Evolutionary conservation across 1,140 invertebrate species (phyloP).

Genomic region (Babylonia areolata): DNA sequence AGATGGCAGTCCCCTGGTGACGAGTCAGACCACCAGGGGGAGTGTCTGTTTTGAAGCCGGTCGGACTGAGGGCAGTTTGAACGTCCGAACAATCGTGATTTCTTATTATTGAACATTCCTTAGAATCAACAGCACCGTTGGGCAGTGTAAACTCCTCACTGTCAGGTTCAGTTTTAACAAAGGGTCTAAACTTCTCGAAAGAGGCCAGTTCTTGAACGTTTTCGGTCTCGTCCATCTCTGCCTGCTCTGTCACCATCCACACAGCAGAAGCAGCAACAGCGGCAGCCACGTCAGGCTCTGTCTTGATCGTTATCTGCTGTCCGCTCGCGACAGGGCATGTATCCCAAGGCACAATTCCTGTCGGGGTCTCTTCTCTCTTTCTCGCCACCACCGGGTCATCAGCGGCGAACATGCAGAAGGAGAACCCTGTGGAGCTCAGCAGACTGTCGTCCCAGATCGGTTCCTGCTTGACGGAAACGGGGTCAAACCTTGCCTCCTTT

Average conservation of each 20-base stretch:
- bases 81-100: no score
- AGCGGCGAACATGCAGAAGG: background rate
- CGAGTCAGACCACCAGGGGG: no score
- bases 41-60: no score
- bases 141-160: background rate
- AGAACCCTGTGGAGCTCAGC: background rate
- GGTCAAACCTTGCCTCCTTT: no score
- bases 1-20: no score
- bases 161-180: background rate
- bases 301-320: background rate
- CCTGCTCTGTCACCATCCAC: background rate
- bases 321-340: background rate
- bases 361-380: background rate
- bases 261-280: background rate
- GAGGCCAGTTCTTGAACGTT: background rate
- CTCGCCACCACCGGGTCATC: background rate
- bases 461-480: constrained; percentile 4
- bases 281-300: background rate
- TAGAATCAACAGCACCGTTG: no score
- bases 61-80: no score
- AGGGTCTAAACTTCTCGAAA: background rate
- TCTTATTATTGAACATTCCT: no score
- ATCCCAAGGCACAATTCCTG: background rate
- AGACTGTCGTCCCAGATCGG: background rate
- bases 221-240: background rate